Base-by-base conservation (phyloP, 2,888 invertebrate species). In the Drosophila stalkeri region DNA sequence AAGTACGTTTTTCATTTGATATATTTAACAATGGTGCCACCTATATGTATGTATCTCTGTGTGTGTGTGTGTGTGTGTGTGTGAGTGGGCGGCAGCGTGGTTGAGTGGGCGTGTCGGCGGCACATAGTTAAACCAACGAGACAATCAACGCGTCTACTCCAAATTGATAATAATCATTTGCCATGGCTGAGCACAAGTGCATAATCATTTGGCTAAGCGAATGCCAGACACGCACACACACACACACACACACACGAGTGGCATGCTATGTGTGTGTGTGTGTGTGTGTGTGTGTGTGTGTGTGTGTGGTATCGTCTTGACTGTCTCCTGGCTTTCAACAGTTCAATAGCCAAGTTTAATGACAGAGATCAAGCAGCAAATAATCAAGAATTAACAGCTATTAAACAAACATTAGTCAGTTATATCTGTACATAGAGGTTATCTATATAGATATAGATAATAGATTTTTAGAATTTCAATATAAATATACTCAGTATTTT, bases 1-100 rank as follows among this genome's bases (percentile, higher is more conserved):
- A 80, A 88, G 86, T 86, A 78, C 77, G 76, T 76, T 78, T 82
- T 83, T 86, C 83, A 87, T 88, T 85, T 80, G 67, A 80, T 81
- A 73, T 79, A 78, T 81, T 85, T 81, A 82, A 86, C 74, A 72
- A 75, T 81, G 77, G 46, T 64, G 66, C 64, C 63, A 60, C 23
- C 39, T 61, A 52, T 3, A 2, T 7, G 6, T 33, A 18, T 12
- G 6, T 31, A n/a, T 47, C 16, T 35, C 3, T 12, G 18, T 33
- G 12, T 33, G 18, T 35, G 23, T 18, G 8, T 2, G 52, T 18
- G 35, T 35, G 18, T 18, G 35, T 35, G 18, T 35, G 51, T 33
- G 52, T 11, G 35, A 5, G 20, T 6, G 37, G 31, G 20, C n/a
- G 35, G 18, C 18, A 16, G 49, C n/a, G 6, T 31, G 52, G 14